Conservation (phyloP, 2,797 vertebrate species). For the Micrastur ruficollis region DNA sequence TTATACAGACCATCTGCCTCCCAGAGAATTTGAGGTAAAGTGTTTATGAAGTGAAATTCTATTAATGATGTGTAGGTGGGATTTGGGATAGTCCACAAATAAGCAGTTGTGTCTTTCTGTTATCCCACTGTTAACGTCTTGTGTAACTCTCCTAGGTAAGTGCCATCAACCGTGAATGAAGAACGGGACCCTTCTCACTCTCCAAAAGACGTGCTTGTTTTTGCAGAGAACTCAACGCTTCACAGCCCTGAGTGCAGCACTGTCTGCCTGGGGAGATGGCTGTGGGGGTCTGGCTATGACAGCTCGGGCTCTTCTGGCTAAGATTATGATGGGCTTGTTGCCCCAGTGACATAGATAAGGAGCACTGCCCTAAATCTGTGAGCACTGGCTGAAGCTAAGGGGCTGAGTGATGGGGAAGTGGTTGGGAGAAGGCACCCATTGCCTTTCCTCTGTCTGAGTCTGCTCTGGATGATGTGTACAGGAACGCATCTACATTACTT, state of each 20-base stretch:
- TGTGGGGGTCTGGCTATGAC: neutral
- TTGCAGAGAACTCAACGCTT: neutral
- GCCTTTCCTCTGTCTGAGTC: neutral
- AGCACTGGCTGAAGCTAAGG: neutral
- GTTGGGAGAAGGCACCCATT: neutral
- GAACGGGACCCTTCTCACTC: neutral
- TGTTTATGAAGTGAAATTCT: neutral
- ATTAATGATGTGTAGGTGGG: neutral
- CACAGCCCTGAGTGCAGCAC: neutral
- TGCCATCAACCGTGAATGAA: neutral
- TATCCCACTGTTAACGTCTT: neutral
- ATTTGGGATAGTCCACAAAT: neutral
- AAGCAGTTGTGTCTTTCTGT: neutral
- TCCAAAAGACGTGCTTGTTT: neutral
- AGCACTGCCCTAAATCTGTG: neutral
- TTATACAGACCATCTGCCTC: neutral
- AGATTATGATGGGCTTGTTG: neutral
- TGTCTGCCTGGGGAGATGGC: neutral
- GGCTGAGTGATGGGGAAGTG: too few relatives aligned
- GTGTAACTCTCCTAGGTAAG: neutral
- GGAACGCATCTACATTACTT: neutral
- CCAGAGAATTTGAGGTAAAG: neutral
- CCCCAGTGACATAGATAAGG: neutral
- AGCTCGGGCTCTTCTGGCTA: neutral
- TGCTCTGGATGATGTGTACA: neutral